Base-by-base conservation (phyloP, 2,888 invertebrate genomes). In the Stenodera caucasica region DNA sequence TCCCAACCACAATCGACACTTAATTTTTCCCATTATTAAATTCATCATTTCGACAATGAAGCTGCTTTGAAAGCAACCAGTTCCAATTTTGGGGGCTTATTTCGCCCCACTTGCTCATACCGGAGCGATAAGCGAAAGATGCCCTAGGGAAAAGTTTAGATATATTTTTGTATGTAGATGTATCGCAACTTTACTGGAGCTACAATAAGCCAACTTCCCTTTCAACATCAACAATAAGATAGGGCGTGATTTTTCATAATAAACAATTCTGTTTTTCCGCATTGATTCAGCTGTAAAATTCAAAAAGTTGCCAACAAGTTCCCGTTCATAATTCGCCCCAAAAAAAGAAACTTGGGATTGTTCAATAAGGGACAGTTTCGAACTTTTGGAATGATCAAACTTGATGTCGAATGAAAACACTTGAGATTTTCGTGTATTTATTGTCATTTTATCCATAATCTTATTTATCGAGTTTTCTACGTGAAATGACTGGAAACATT, bases 111-210 rank as follows among this genome's bases (percentile, higher is more conserved):
- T 45, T 45, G 12, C 45, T 45, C 26, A 26, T 21, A 23, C 12
- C 4, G 11, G 37, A 14, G 15, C 21, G 45, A 45, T 45, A 45
- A 45, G 45, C 23, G 45, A 45, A 45, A 45, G 45, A 45, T 45
- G 12, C 45, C 21, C 45, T 45, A 6, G 45, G 21, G 45, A 21
- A 23, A 45, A 45, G 23, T 45, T 45, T 23, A 23, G 21, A 23
- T 45, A 23, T 45, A 45, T 45, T 23, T 45, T 3, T n/a, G 45
- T 23, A n/a, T n/a, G n/a, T n/a, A n/a, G n/a, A n/a, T n/a, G n/a
- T n/a, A n/a, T n/a, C n/a, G n/a, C n/a, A n/a, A n/a, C n/a, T n/a
- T n/a, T n/a, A n/a, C n/a, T n/a, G n/a, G n/a, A n/a, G n/a, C 18
- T 45, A 21, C 14, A 37, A 8, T 37, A 37, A 37, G 8, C 15